Evolutionary conservation across 2,113 vertebrate species (phyloP).

Genomic region (Pterocles orientalis): DNA sequence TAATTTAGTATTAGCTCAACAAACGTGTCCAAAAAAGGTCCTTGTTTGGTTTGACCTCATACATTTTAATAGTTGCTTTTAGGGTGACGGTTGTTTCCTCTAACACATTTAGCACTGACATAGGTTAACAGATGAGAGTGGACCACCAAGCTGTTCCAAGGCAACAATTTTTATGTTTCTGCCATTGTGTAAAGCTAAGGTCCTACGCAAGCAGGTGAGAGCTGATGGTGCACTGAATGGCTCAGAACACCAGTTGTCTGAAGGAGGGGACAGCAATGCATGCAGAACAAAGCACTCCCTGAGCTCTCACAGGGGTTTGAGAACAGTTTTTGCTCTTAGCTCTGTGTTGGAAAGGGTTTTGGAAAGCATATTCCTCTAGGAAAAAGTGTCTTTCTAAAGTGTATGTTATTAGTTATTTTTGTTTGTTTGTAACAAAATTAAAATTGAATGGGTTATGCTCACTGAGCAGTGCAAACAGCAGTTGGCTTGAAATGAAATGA

Average conservation of each 20-base stretch:
- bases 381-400: neutral
- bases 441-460: neutral
- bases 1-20: neutral
- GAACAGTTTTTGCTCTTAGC: neutral
- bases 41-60: neutral
- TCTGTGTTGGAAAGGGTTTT: neutral
- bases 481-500: neutral
- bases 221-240: neutral
- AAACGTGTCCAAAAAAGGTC: neutral
- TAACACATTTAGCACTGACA: neutral
- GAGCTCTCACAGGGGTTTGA: neutral
- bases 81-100: neutral
- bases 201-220: neutral
- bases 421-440: slow-evolving; percentile 14
- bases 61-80: neutral
- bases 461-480: slow-evolving; percentile 23
- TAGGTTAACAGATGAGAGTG: slow-evolving; percentile 16
- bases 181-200: neutral
- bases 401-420: neutral
- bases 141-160: neutral
- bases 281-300: neutral
- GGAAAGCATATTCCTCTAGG: neutral
- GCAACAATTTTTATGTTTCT: neutral
- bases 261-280: neutral
- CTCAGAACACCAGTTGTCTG: neutral